A percentile compares a stretch with the other conserved stretches of the same genome.
These are phyloP conservation scores for Abrostola tripartita DNA, from an alignment of 2,888 invertebrate genomes.

Conservation along the genomic window DNA sequence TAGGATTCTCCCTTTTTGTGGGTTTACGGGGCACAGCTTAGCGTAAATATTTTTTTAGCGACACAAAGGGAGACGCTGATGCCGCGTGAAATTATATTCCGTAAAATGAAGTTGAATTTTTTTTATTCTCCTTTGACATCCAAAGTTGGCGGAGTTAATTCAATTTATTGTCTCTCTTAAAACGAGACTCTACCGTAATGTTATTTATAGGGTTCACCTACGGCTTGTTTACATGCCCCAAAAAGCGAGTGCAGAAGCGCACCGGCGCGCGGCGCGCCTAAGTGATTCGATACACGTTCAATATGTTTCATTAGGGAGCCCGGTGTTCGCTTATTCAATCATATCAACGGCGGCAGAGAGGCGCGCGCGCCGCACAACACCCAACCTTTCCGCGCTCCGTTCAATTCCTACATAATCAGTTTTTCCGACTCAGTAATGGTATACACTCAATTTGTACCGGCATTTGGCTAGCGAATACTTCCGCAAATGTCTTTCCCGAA, in stretches of 20 bases:
- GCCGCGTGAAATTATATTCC: conserved; percentile 81
- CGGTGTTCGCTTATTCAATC: conserved; percentile 86
- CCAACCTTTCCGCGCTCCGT: conserved; percentile 71
- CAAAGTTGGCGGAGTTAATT: conserved; percentile 84
- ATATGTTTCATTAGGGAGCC: conserved; percentile 87
- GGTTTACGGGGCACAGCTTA: conserved; percentile 72
- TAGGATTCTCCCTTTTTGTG: conserved; percentile 73
- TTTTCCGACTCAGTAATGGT: conserved; percentile 78
- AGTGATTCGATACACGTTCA: conserved; percentile 88
- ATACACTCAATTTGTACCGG: conserved; percentile 75
- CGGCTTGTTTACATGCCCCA: conserved; percentile 80
- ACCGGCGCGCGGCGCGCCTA: conserved; percentile 77
- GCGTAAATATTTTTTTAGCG: conserved; percentile 79
- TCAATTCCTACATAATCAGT: conserved; percentile 82
- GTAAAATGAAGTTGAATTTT: conserved; percentile 79
- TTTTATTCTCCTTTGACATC: conserved; percentile 82
- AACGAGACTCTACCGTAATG: conserved; percentile 82
- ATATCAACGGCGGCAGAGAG: conserved; percentile 73
- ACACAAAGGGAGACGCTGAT: conserved; percentile 75
- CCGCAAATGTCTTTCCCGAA: conserved; percentile 56
- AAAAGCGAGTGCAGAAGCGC: conserved; percentile 84
- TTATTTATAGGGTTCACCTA: conserved; percentile 85
- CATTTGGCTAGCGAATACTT: conserved; percentile 58
- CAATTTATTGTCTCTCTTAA: conserved; percentile 86
- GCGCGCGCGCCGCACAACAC: conserved; percentile 71